Percentiles rank a stretch among this genome's conserved stretches.
Conservation (phyloP, 2,888 invertebrate species). For the Bombylius discolor region DNA sequence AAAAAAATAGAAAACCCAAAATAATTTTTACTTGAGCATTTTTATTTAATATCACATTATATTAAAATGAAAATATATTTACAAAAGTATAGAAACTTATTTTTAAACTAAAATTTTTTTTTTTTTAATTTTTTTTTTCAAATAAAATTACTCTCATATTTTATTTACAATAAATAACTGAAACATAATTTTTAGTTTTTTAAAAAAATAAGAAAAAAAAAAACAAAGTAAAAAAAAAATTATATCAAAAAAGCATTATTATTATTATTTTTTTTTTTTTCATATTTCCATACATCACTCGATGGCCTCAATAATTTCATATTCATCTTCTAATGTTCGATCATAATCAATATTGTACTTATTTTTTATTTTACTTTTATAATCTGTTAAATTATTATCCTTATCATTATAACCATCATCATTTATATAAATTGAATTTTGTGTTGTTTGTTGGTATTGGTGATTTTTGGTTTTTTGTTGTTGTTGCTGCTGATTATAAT, state of each 20-base stretch:
- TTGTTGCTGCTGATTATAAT: neutral
- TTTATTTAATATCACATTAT: neutral
- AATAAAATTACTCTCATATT: no score
- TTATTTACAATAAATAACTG: neutral
- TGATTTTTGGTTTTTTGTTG: neutral
- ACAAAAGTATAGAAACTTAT: neutral
- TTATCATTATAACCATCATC: neutral
- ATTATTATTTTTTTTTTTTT: no score
- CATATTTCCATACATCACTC: constrained; percentile 18
- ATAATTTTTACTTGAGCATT: neutral
- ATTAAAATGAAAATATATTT: neutral
- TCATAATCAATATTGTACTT: constrained; percentile 38
- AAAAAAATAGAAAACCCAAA: no score
- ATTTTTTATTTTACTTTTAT: constrained; percentile 35
- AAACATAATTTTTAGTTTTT: no score
- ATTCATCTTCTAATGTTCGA: constrained; percentile 36
- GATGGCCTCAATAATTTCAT: constrained; percentile 37
- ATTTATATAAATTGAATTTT: neutral
- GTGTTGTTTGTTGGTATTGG: neutral
- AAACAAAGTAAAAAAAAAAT: neutral
- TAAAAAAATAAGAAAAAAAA: no score
- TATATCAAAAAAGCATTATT: no score
- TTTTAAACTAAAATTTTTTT: neutral
- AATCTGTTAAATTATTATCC: constrained; percentile 26
- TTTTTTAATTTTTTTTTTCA: neutral